A percentile compares a stretch with the other conserved stretches of the same genome.
These are phyloP conservation scores for Pycnomerus fuliginosus DNA, from an alignment of 2,888 invertebrate genomes.

Conservation along the genomic window DNA sequence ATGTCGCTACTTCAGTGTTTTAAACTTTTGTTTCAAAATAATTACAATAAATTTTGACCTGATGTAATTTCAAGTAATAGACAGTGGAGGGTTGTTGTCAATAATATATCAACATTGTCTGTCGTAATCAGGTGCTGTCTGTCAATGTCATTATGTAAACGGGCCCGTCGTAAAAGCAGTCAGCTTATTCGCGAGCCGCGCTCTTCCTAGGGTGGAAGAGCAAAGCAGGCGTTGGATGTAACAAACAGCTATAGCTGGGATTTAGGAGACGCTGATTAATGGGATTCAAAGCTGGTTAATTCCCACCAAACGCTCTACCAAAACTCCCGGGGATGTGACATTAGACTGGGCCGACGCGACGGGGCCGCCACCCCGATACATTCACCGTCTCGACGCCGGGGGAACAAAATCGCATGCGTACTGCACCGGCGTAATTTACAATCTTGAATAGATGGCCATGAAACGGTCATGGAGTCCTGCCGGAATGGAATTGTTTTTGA, in stretches of 20 bases:
- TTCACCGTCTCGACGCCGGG: conserved; percentile 32
- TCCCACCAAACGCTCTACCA: conserved; percentile 62
- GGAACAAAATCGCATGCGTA: conserved; percentile 45
- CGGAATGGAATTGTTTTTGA: conserved; percentile 48
- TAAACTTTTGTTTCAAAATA: no score
- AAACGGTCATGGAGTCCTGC: conserved; percentile 44
- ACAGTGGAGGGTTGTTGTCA: no score
- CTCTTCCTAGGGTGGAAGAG: conserved; percentile 28
- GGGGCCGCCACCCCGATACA: conserved; percentile 9
- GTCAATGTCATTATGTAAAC: conserved; percentile 28
- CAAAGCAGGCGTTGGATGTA: conserved; percentile 40
- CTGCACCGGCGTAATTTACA: conserved; percentile 46
- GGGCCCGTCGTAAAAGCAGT: conserved; percentile 22
- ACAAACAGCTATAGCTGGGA: conserved; percentile 54
- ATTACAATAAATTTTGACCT: no score
- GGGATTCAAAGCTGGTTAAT: conserved; percentile 68
- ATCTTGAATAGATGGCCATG: conserved; percentile 46
- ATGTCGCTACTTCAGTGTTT: no score
- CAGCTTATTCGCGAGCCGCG: conserved; percentile 27
- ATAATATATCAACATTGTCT: no score
- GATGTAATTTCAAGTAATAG: no score
- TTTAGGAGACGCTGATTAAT: conserved; percentile 67
- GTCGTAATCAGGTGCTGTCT: conserved; percentile 29
- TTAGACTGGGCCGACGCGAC: conserved; percentile 38
- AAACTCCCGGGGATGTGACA: conserved; percentile 55